Conservation (phyloP, 2,113 vertebrate species). For the Trinectes maculatus region DNA sequence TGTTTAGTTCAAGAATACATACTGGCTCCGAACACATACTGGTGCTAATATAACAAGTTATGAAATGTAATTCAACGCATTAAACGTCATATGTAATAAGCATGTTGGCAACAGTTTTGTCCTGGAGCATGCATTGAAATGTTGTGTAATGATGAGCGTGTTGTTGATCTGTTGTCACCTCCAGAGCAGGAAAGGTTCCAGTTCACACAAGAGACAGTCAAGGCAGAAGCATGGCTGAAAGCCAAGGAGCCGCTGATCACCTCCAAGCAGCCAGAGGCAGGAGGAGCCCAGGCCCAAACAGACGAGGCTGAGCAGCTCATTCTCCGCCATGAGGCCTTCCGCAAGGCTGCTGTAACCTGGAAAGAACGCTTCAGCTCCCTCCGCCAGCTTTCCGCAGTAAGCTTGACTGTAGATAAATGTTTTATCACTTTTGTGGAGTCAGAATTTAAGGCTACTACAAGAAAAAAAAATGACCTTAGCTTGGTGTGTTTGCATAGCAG, state of each 20-base stretch:
- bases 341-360: constrained; percentile 91
- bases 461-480: constrained; percentile 46
- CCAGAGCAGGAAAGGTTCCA: constrained; percentile 89
- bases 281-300: constrained; percentile 84
- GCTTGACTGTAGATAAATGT: constrained; percentile 68
- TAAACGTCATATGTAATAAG: background rate
- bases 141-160: constrained; percentile 10
- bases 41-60: no score
- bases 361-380: constrained; percentile 91
- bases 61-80: background rate
- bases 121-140: constrained; percentile 5
- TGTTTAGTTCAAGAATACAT: constrained; percentile 8
- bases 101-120: background rate
- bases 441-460: constrained; percentile 49
- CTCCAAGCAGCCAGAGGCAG: constrained; percentile 73
- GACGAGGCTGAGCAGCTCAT: constrained; percentile 94
- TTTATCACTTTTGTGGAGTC: constrained; percentile 61
- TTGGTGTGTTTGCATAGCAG: constrained; percentile 51
- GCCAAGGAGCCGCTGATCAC: constrained; percentile 88
- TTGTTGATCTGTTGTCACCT: constrained; percentile 38
- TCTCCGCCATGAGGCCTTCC: constrained; percentile 92
- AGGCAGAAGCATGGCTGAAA: constrained; percentile 89
- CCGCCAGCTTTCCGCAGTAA: constrained; percentile 88
- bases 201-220: constrained; percentile 87
- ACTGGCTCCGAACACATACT: background rate